Evolutionary conservation across 2,113 vertebrate species (phyloP).

Genomic region (Cephalophus harveyi): DNA sequence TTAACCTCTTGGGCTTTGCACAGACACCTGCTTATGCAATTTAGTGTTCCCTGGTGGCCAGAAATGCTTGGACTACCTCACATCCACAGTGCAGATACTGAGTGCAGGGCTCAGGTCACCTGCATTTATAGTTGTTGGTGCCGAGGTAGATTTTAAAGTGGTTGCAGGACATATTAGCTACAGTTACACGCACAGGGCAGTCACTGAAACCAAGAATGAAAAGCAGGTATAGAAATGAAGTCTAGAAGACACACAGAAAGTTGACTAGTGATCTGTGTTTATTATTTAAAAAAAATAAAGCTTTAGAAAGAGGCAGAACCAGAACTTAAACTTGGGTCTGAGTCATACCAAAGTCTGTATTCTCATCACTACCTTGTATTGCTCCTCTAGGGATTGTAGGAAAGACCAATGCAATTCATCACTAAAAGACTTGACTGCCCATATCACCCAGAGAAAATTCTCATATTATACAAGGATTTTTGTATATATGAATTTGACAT

Average conservation of each 20-base stretch:
- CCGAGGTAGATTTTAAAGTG: background rate
- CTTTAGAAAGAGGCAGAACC: background rate
- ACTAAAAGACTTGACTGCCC: background rate
- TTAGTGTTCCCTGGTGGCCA: background rate
- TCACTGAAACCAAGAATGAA: background rate
- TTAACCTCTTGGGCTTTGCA: slow-evolving; percentile 68
- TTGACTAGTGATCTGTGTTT: background rate
- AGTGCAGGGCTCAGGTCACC: background rate
- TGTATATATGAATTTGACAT: background rate
- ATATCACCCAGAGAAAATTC: background rate
- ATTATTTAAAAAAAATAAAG: background rate
- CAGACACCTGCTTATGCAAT: slow-evolving; percentile 50
- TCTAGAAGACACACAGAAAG: background rate
- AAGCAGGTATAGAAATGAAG: background rate
- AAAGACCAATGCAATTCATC: background rate
- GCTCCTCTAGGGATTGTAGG: background rate
- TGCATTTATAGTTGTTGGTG: background rate
- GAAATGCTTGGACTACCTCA: slow-evolving; percentile 36
- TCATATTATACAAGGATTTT: background rate
- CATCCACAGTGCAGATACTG: background rate
- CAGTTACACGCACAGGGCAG: background rate
- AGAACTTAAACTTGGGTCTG: background rate
- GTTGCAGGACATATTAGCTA: background rate
- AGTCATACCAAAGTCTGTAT: background rate
- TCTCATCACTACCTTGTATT: background rate